A percentile compares a stretch with the other conserved stretches of the same genome.
Evolutionary conservation across 1,140 invertebrate species (phyloP).

Genomic region (Kradibia gibbosae): DNA sequence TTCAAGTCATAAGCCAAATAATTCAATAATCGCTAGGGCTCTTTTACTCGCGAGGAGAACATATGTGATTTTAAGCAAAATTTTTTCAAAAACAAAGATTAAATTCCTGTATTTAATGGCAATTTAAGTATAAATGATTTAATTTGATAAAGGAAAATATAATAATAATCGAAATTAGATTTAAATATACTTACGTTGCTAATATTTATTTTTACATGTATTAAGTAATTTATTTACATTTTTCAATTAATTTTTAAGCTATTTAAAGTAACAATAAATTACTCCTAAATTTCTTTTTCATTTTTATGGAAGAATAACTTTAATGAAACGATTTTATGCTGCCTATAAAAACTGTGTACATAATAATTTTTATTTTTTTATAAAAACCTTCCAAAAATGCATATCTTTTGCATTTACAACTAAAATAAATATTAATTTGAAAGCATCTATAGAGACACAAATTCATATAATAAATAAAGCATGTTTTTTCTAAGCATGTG

Average conservation of each 20-base stretch:
- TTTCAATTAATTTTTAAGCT: neutral
- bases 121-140: neutral
- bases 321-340: neutral
- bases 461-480: neutral
- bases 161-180: no score
- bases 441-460: neutral
- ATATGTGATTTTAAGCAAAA: constrained; percentile 6
- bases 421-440: constrained; percentile 6
- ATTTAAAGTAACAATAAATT: neutral
- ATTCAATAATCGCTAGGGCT: neutral
- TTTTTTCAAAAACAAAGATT: no score
- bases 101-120: neutral
- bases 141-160: no score
- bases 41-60: neutral
- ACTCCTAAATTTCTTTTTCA: neutral
- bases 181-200: neutral
- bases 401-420: neutral
- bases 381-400: neutral
- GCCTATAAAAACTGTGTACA: neutral
- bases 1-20: neutral
- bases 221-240: neutral
- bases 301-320: neutral
- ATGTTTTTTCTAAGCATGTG: neutral
- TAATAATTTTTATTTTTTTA: constrained; percentile 23
- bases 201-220: neutral